phyloP scores from a whole-genome alignment of 2,797 vertebrate species.

The Lepilemur ruficaudatus region DNA sequence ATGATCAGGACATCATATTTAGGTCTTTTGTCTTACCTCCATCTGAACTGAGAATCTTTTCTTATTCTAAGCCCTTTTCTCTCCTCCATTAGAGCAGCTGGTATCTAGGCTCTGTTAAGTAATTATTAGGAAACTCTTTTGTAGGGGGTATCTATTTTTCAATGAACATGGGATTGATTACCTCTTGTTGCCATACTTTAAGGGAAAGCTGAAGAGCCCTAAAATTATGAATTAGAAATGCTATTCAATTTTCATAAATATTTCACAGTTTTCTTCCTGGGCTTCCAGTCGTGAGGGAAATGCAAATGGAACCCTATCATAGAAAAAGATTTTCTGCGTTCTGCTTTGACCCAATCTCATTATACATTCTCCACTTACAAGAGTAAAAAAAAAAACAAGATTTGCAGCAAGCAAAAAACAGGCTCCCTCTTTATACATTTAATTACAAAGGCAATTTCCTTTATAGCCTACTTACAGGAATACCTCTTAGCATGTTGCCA shows the following conservation, averaged over 20 bases:
- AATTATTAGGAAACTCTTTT: neutral
- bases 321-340: conserved; percentile 3
- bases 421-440: conserved; percentile 40
- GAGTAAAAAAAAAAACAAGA: neutral
- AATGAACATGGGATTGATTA: neutral
- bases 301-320: neutral
- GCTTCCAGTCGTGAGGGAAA: conserved; percentile 8
- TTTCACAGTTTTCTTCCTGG: conserved; percentile 22
- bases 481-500: conserved; percentile 62
- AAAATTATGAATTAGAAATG: conserved; percentile 49
- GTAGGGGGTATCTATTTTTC: neutral
- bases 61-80: neutral
- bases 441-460: conserved; percentile 75
- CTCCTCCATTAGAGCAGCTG: neutral
- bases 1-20: neutral
- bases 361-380: conserved; percentile 39
- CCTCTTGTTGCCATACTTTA: neutral
- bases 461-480: conserved; percentile 70
- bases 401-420: conserved; percentile 43
- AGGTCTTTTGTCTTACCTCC: neutral
- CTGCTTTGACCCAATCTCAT: conserved; percentile 20
- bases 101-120: neutral
- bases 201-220: neutral
- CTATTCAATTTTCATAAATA: conserved; percentile 25
- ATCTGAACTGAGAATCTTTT: neutral